A percentile compares a stretch with the other conserved stretches of the same genome.
Conservation (phyloP, 2,797 vertebrate genomes). For the Tadarida brasiliensis region DNA sequence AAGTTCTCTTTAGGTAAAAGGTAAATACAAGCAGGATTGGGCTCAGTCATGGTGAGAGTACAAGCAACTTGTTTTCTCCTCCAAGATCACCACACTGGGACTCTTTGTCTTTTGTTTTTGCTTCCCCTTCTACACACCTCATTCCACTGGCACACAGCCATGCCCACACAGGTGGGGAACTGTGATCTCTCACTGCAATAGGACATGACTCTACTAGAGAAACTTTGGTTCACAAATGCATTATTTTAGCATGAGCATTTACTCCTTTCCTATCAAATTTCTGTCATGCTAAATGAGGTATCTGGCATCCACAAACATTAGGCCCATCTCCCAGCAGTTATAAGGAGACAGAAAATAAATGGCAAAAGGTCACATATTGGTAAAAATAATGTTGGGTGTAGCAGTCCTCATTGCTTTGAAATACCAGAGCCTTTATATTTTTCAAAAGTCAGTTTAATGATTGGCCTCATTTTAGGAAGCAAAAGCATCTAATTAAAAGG, state of each 20-base stretch:
- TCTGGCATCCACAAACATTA: background rate
- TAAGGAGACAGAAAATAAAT: conserved; percentile 49
- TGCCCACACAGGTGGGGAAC: background rate
- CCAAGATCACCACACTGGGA: background rate
- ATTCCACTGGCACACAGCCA: background rate
- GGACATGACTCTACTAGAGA: conserved; percentile 19
- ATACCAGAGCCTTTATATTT: conserved; percentile 47
- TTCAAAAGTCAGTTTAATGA: conserved; percentile 49
- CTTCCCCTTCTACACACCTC: background rate
- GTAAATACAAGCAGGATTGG: background rate
- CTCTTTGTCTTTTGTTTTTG: background rate
- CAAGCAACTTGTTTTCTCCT: background rate
- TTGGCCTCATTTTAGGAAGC: conserved; percentile 34
- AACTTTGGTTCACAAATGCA: background rate
- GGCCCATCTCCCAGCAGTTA: background rate
- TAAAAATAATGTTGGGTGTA: conserved; percentile 31
- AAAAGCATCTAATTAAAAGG: conserved; percentile 63
- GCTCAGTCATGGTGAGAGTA: background rate
- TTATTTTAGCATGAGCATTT: conserved; percentile 57
- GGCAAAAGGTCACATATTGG: conserved; percentile 21
- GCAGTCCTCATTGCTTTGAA: conserved; percentile 51
- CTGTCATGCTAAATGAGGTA: conserved; percentile 39
- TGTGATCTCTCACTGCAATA: background rate
- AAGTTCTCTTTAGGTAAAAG: background rate
- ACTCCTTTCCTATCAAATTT: conserved; percentile 19